Evolutionary conservation across 2,888 invertebrate species (phyloP), one percentile per base, ranked within the genome.

Genomic region (Neuroscelio doddi): DNA sequence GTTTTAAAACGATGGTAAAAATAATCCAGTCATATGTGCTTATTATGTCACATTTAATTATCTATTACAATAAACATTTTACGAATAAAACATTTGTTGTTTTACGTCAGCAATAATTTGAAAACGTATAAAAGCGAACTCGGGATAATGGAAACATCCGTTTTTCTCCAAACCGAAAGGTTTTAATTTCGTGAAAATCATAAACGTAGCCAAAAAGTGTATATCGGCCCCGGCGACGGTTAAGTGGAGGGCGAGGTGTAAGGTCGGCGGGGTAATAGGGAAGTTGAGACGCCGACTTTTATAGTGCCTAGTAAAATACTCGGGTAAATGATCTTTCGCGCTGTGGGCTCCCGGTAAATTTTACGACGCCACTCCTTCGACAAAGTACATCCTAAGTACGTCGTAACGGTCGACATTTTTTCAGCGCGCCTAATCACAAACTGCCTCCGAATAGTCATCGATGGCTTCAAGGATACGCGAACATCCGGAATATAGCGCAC

Each of bases 231-330:
- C n/a, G n/a, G n/a, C n/a, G n/a, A n/a, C n/a, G n/a, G n/a, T n/a
- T n/a, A n/a, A n/a, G n/a, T n/a, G n/a, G 15, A 12, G 44, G 3
- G 41, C 26, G 16, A 32, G 24, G 49, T 42, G 29, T 27, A 52
- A 47, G 49, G 53, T 50, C 53, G 41, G 14, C 15, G 24, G 55
- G 57, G 73, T 72, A 72, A 75, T 72, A 72, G 72, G 73, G 75
- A 78, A 77, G 71, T 66, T 57, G 27, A 26, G 14, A 47, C 51
- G 46, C 51, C 52, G 56, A 67, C 71, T 76, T 73, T 77, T 76
- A 77, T 73, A 74, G 76, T 69, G 67, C 56, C 63, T 55, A 55
- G 70, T 73, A 72, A 74, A 78, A 69, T 66, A 66, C 68, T 52
- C 68, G 68, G 64, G 67, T 73, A 71, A 74, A 66, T 63, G 71